Evolutionary conservation across 2,113 vertebrate species (phyloP), one percentile per base, ranked within the genome.

Genomic region (Tylochromis polylepis): DNA sequence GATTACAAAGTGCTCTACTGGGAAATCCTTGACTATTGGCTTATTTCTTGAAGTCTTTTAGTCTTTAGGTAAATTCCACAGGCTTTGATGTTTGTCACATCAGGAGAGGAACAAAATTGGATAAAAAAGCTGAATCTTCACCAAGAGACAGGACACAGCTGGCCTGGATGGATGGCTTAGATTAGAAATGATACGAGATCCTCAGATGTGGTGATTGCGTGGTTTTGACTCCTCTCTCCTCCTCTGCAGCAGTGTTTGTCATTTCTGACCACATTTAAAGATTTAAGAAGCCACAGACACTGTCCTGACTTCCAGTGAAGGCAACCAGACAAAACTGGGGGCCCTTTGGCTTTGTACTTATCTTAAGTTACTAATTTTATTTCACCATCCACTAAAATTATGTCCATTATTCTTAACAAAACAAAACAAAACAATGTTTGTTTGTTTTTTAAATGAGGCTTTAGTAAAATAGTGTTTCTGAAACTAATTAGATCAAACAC

Each of bases 181-280:
- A 93, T 93, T 86, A 82, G 51, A 88, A n/a, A 87, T 82, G 81
- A 88, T 91, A 89, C 6, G 51, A 80, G 82, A 57, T 34, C 85
- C 84, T 90, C n/a, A 90, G 91, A 93, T 93, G 93, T 90, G 93
- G 90, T 57, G 67, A 46, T 29, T 46, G 43, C 67, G 81, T 57
- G 82, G 84, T 80, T 89, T 89, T 79, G 51, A 85, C 85, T 84
- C 49, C 79, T 80, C 62, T 91, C 79, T 67, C 51, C 79, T 82
- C 59, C 51, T 70, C 56, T 77, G 62, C 83, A 29, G 82, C 82
- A 38, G 84, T 72, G 79, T 93, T 85, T 92, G 92, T 80, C 85
- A 84, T 89, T 91, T 85, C 31, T 85, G 67, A 82, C 91, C 89
- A 91, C 88, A 89, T 55, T 88, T 24, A 90, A 59, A 24, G 79